Evolutionary conservation across 2,113 vertebrate species (phyloP), one percentile per base, ranked within the genome.

Genomic region (Thunnus maccoyii): DNA sequence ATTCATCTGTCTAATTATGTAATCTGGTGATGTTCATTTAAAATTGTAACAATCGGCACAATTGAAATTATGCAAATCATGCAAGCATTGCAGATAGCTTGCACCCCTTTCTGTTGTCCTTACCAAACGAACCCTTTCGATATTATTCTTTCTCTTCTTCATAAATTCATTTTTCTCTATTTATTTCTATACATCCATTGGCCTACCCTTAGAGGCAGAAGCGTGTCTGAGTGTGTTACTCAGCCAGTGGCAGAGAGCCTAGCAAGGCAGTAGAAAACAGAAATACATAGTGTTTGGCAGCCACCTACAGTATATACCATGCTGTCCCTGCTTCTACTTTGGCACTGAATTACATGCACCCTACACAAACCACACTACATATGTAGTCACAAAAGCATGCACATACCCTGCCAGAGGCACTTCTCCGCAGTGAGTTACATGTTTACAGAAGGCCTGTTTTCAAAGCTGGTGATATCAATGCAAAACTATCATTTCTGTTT

Each of bases 251-350:
- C 72, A 83, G 20, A 57, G 16, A 72, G 73, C 41, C 58, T 72
- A 41, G 18, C 65, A 27, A 83, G 56, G 84, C 82, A 80, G 41
- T 3, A 62, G 66, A 83, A 81, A 76, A 86, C 25, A 75, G 68
- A 60, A 44, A 78, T 32, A 52, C 63, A 36, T 20, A 44, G 32
- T 47, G 46, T 66, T 76, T 87, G 85, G 82, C 80, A 72, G 50
- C 18, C 32, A 47, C 14, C 60, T 63, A 48, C 56, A 71, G 20
- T 48, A 55, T 74, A 56, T 20, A 82, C 63, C 32, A 52, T 54
- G 18, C 36, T 71, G 75, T 48, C 13, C 20, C 55, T 10, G 36
- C 20, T 57, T 22, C 62, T 32, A 27, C 41, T 75, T 55, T 85
- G 71, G 62, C 75, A 80, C 32, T 22, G 64, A 78, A 48, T 8